Evolutionary conservation across 2,113 vertebrate species (phyloP), one percentile per base, ranked within the genome.

Genomic region (Leuciscus idus): DNA sequence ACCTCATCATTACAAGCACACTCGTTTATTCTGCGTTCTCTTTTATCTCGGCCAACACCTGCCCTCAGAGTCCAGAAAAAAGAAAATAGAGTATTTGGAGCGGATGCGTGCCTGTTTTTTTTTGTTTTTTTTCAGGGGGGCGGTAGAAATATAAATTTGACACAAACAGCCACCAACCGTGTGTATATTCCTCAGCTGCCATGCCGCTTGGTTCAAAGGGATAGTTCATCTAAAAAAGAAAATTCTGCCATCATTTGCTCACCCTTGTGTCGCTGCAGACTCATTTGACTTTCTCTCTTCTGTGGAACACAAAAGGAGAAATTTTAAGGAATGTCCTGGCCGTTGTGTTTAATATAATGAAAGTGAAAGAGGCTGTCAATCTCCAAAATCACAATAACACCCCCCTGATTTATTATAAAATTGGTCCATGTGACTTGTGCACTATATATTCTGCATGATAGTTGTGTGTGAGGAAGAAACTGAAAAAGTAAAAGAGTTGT

Each of bases 1-100:
- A 73, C 76, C 76, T 89, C 88, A 83, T 85, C 81, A 87, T 75
- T 78, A 50, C 85, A 85, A 61, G 46, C 76, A 73, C 39, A 50
- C 76, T 81, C 64, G 74, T 85, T 88, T 86, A 78, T 72, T 89
- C 52, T 61, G 72, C 30, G 26, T 33, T 30, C 61, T 26, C 83
- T 82, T 84, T 84, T 86, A 87, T 78, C 87, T 86, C 70, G 19
- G 21, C 52, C 46, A 59, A 48, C 82, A 82, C 70, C 48, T 86
- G 66, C 84, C 75, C 66, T 36, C 36, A 30, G 36, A 62, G 43
- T 64, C 33, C 28, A 52, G 39, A 30, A 59, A 62, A 62, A 48
- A 28, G 52, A 46, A 57, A 61, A 46, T 50, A 80, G 33, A 61
- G 68, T 64, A 72, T 74, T 46, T 50, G 15, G 52, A 64, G 55